Evolutionary conservation across 30 jellyfish, hydroid and myxozoan species (phyloP).

Genomic region (Turritopsis dohrnii): DNA sequence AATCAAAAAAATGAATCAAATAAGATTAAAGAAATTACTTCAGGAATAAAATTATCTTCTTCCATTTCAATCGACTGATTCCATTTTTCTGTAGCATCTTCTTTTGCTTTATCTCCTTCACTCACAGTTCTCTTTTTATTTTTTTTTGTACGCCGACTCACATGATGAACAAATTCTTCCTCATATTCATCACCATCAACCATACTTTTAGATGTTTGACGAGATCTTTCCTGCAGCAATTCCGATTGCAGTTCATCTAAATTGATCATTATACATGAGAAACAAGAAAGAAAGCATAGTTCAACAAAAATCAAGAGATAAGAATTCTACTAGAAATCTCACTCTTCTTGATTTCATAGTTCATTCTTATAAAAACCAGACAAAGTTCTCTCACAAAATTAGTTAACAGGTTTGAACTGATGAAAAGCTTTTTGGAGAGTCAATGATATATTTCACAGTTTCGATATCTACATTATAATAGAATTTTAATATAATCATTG

Average conservation of each 20-base stretch:
- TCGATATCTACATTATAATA: neutral
- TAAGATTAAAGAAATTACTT: conserved; percentile 21
- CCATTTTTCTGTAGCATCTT: neutral
- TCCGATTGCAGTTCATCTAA: neutral
- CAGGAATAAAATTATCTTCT: conserved; percentile 70
- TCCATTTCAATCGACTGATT: conserved; percentile 41
- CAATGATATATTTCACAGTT: neutral
- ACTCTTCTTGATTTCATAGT: no score
- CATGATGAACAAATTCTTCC: conserved; percentile 44
- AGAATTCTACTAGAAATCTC: no score
- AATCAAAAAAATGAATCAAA: neutral
- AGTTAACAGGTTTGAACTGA: no score
- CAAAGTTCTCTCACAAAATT: no score
- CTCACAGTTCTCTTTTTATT: conserved; percentile 11
- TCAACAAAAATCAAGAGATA: no score
- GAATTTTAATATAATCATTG: neutral
- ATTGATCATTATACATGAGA: no score
- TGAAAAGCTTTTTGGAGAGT: no score
- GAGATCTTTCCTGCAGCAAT: neutral
- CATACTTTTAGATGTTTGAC: neutral
- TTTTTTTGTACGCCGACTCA: conserved; percentile 15
- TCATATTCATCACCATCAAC: neutral
- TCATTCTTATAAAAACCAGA: no score
- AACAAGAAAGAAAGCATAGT: no score
- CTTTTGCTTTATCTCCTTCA: neutral